Percentiles rank a stretch among this genome's conserved stretches.
phyloP scores from a whole-genome alignment of 2,888 invertebrate genomes.

The Parnassius smintheus region DNA sequence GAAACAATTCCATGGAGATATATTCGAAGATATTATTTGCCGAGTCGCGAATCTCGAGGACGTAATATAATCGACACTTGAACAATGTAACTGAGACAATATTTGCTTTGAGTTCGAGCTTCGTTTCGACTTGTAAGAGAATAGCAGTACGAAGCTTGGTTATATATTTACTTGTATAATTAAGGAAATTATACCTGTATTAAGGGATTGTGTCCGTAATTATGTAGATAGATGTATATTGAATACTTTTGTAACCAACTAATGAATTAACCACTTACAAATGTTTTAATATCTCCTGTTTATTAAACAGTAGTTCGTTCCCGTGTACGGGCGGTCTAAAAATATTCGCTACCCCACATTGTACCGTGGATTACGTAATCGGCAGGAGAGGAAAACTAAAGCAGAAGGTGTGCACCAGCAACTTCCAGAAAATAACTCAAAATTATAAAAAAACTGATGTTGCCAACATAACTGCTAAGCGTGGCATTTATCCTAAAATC shows the following conservation, averaged over 20 bases:
- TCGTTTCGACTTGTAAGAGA: slow-evolving; percentile 23
- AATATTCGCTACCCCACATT: too few relatives aligned
- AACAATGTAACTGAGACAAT: slow-evolving; percentile 31
- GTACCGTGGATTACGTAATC: too few relatives aligned
- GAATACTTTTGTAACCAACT: slow-evolving; percentile 8
- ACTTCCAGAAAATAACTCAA: too few relatives aligned
- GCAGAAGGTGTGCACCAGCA: too few relatives aligned
- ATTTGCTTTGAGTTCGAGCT: slow-evolving; percentile 28
- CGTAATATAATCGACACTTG: slow-evolving; percentile 30
- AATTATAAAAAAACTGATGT: too few relatives aligned
- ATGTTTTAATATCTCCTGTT: too few relatives aligned
- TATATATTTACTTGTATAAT: slow-evolving; percentile 30
- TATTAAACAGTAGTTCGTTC: too few relatives aligned
- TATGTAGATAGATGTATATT: slow-evolving; percentile 9
- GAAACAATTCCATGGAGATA: slow-evolving; percentile 24
- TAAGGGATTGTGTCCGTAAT: slow-evolving; percentile 23
- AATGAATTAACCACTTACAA: neutral
- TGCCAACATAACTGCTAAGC: too few relatives aligned
- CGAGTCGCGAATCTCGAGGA: slow-evolving; percentile 24
- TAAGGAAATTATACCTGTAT: slow-evolving; percentile 31
- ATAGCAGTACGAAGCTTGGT: slow-evolving; percentile 20
- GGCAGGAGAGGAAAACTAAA: too few relatives aligned
- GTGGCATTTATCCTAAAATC: too few relatives aligned
- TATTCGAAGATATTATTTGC: slow-evolving; percentile 24
- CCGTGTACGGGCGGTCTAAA: too few relatives aligned